These are phyloP conservation scores for Chroicocephalus ridibundus DNA, from an alignment of 2,113 vertebrate genomes.

Conservation along the genomic window DNA sequence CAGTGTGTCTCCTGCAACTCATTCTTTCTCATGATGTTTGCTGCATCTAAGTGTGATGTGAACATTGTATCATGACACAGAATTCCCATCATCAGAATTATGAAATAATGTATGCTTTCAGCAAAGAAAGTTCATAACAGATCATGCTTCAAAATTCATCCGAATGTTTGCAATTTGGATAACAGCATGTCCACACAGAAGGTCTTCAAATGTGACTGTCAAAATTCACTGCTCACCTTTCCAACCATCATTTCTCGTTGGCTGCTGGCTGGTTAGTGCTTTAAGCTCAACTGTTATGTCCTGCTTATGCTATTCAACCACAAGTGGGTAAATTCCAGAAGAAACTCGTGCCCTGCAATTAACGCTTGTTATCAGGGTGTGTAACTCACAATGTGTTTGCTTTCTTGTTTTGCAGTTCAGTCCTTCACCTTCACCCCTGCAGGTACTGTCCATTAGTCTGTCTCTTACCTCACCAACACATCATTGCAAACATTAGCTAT, in stretches of 20 bases:
- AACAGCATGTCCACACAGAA: neutral
- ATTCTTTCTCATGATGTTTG: neutral
- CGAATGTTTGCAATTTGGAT: neutral
- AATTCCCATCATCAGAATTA: neutral
- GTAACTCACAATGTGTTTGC: slow-evolving; percentile 84
- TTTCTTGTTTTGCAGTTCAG: slow-evolving; percentile 92
- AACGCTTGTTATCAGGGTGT: slow-evolving; percentile 52
- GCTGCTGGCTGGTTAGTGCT: slow-evolving; percentile 71
- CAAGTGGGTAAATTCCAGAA: neutral
- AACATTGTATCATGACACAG: neutral
- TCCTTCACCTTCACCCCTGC: slow-evolving; percentile 91
- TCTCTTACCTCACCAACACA: slow-evolving; percentile 67
- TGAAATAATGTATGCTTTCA: slow-evolving; percentile 1
- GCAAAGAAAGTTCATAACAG: neutral
- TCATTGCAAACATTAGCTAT: slow-evolving; percentile 1
- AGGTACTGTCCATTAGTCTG: slow-evolving; percentile 88
- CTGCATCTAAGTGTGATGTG: slow-evolving; percentile 9
- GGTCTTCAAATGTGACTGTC: neutral
- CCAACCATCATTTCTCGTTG: slow-evolving; percentile 57
- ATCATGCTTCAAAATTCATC: slow-evolving; percentile 9
- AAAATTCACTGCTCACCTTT: neutral
- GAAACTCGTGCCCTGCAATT: neutral
- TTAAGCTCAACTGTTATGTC: slow-evolving; percentile 44
- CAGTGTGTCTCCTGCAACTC: neutral
- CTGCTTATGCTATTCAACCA: neutral